A percentile compares a stretch with the other conserved stretches of the same genome.
phyloP scores from a whole-genome alignment of 2,888 invertebrate species.

The Congeria kusceri region DNA sequence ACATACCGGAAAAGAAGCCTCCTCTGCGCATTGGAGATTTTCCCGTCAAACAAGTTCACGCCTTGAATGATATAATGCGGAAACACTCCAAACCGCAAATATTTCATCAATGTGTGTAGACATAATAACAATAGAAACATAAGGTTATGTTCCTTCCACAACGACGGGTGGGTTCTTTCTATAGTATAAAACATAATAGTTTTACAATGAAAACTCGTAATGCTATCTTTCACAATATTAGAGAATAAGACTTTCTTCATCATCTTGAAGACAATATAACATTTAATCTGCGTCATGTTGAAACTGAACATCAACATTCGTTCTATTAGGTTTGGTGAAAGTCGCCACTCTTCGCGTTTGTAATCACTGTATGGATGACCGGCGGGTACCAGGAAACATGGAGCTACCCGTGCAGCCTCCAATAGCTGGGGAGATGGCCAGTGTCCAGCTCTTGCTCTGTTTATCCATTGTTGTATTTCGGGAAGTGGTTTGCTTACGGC shows the following conservation, averaged over 20 bases:
- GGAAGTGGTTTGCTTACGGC: too few relatives aligned
- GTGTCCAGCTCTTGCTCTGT: too few relatives aligned
- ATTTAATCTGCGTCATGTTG: conserved; percentile 17
- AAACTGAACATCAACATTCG: conserved; percentile 15
- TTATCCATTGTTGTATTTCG: too few relatives aligned
- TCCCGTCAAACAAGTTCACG: too few relatives aligned
- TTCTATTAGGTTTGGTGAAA: conserved; percentile 18
- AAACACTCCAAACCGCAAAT: too few relatives aligned
- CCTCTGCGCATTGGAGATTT: too few relatives aligned
- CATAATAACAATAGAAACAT: background rate
- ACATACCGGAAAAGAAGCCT: too few relatives aligned
- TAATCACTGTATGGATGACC: conserved; percentile 18
- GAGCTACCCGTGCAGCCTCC: too few relatives aligned
- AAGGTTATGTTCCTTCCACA: conserved; percentile 20
- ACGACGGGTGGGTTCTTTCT: conserved; percentile 2
- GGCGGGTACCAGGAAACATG: conserved; percentile 20
- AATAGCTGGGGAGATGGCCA: too few relatives aligned
- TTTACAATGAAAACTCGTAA: conserved; percentile 32
- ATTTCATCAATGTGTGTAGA: too few relatives aligned
- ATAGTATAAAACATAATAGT: conserved; percentile 2
- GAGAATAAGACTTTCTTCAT: conserved; percentile 12
- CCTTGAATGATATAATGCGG: too few relatives aligned
- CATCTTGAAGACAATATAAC: conserved; percentile 20
- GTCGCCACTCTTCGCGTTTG: conserved; percentile 23
- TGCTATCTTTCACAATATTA: background rate